These are phyloP conservation scores for Achatina immaculata DNA, from an alignment of 1,140 invertebrate species.

Conservation along the genomic window DNA sequence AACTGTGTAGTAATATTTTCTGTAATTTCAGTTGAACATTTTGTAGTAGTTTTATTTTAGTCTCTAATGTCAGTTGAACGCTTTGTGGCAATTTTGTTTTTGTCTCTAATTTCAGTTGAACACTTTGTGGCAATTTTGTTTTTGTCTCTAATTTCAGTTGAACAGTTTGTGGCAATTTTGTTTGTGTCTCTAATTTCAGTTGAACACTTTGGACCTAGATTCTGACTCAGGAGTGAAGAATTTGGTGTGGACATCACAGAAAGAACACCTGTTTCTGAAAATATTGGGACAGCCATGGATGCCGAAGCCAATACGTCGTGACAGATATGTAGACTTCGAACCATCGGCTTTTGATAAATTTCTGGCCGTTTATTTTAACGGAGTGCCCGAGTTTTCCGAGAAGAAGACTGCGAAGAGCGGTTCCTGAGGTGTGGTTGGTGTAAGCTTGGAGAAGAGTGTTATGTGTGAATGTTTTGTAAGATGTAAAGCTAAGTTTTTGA, in stretches of 20 bases:
- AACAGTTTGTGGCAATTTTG: too few relatives aligned
- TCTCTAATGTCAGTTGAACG: too few relatives aligned
- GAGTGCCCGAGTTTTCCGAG: constrained; percentile 36
- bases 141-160: too few relatives aligned
- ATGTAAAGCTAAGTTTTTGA: too few relatives aligned
- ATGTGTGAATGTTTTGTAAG: too few relatives aligned
- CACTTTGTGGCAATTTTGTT: too few relatives aligned
- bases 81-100: too few relatives aligned
- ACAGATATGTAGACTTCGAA: constrained; percentile 80
- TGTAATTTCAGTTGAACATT: too few relatives aligned
- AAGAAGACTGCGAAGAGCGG: neutral
- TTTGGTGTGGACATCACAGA: constrained; percentile 81
- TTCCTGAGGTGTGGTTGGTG: neutral
- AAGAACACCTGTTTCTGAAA: constrained; percentile 78
- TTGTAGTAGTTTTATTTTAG: too few relatives aligned
- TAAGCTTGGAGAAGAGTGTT: neutral
- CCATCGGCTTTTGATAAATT: constrained; percentile 82
- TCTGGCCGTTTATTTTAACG: constrained; percentile 82
- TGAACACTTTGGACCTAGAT: constrained; percentile 85
- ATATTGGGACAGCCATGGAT: constrained; percentile 58
- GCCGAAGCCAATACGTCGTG: constrained; percentile 75
- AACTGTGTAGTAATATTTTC: too few relatives aligned
- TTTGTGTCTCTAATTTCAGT: too few relatives aligned
- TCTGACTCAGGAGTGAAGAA: constrained; percentile 78
- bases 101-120: too few relatives aligned